A percentile compares a stretch with the other conserved stretches of the same genome.
Conservation (phyloP, 2,888 invertebrate genomes). For the Aphidius colemani region DNA sequence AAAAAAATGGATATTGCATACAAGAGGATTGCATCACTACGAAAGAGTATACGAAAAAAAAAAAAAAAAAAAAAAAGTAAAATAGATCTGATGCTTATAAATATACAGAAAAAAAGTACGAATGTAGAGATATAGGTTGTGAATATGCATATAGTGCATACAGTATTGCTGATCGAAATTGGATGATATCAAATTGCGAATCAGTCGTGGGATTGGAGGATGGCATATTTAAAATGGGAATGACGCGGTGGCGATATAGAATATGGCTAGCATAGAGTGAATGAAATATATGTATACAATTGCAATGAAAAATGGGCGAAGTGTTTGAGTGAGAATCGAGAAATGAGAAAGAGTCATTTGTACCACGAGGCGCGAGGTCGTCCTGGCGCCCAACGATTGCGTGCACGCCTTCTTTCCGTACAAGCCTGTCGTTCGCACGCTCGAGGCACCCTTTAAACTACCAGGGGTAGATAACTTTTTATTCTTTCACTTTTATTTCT, state of each 20-base stretch:
- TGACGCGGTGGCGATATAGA: slow-evolving; percentile 6
- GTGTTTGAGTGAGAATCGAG: slow-evolving; percentile 29
- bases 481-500: no score
- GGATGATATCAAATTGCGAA: slow-evolving; percentile 32
- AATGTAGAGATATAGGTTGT: not conserved
- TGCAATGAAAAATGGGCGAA: slow-evolving; percentile 15
- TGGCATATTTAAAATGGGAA: slow-evolving; percentile 19
- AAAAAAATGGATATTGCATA: no score
- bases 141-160: not conserved
- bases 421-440: slow-evolving; percentile 53
- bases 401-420: slow-evolving; percentile 46
- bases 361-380: slow-evolving; percentile 56
- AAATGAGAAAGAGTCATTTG: slow-evolving; percentile 52
- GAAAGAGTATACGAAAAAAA: no score
- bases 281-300: not conserved
- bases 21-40: no score
- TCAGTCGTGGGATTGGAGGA: slow-evolving; percentile 13
- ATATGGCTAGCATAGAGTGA: not conserved
- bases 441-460: slow-evolving; percentile 44
- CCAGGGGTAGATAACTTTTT: slow-evolving; percentile 27
- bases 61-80: no score
- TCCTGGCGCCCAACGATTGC: slow-evolving; percentile 46
- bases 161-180: slow-evolving; percentile 24
- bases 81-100: no score
- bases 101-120: not conserved